Evolutionary conservation across 2,113 vertebrate genomes (phyloP), one percentile per base, ranked within the genome.

Genomic region (Vanacampus margaritifer): DNA sequence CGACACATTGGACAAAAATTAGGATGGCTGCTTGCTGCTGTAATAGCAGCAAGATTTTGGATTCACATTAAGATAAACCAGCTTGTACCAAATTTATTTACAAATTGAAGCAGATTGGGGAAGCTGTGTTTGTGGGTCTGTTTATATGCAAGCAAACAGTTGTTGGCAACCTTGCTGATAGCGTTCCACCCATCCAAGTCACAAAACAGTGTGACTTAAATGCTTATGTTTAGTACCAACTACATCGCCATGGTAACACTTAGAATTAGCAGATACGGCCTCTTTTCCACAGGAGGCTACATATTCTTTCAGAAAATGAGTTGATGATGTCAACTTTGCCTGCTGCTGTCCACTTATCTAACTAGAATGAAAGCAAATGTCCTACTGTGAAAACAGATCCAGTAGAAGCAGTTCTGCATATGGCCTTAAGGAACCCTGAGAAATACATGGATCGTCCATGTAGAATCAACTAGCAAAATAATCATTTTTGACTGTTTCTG

Each of bases 401-500:
- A 23, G 24, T 59, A 73, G 65, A 68, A 84, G 72, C 64, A 54
- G 74, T 75, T 65, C 59, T 62, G 59, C 78, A 72, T 79, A 78
- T 79, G 80, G 69, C 62, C 69, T 59, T 9, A 14, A 73, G 23
- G 23, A 66, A 65, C 77, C 54, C 17, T 1, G 21, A 26, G 64
- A 74, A 78, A 19, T 78, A 58, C 69, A 69, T 41, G 39, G 45
- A 46, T 53, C 4, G 23, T 24, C 51, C 10, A 24, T 11, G 23
- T 24, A 12, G 67, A 48, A 68, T 35, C 43, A 62, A 62, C 75
- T 66, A 79, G 53, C 68, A 57, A 21, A 2, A 32, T 72, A 60
- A 66, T 65, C 71, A 81, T 68, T 71, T n/a, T 75, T 71, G 36
- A 58, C 68, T 32, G 35, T 79, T 81, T 79, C 84, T 79, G 76